Evolutionary conservation across 2,113 vertebrate species (phyloP), one percentile per base, ranked within the genome.

Genomic region (Sinocyclocheilus anophthalmus): DNA sequence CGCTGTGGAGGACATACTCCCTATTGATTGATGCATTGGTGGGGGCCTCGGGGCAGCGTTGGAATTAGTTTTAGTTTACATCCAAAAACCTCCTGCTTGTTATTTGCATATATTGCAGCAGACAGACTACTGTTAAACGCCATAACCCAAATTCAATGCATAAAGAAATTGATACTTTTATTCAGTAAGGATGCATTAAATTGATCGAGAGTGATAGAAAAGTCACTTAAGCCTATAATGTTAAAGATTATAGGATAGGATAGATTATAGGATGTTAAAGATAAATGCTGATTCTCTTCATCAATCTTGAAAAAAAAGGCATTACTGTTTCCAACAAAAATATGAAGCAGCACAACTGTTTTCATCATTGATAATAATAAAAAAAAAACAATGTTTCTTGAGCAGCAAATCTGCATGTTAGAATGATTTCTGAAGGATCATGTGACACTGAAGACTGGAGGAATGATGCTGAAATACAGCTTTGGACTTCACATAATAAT

Each of bases 1-100:
- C 57, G 45, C 55, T 75, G 39, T 65, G 53, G 55, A 82, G 26
- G 85, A 76, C 55, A 63, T 63, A 82, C 77, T 83, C 83, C 80
- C 84, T 83, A 83, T 83, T 86, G 84, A 88, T 73, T 85, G 82
- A 87, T 81, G 88, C 85, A 81, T 76, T 86, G 81, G 76, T 84
- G 82, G 63, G 33, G 85, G 84, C 79, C 76, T 84, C 76, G 22
- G 42, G 39, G 50, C 61, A 26, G 87, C 55, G 72, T 42, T 81
- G 77, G n/a, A 61, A 63, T 61, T 63, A 78, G 81, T 65, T 45
- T 73, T 69, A 82, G 26, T 86, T 86, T 80, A 72, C 76, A 10
- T 67, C 63, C 85, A 18, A 59, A 84, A 61, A 53, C 63, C 61
- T 86, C 80, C 61, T 75, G 37, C 77, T 70, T 75, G 70, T 80